phyloP scores from a whole-genome alignment of 2,888 invertebrate genomes.

The Tenodera sinensis region DNA sequence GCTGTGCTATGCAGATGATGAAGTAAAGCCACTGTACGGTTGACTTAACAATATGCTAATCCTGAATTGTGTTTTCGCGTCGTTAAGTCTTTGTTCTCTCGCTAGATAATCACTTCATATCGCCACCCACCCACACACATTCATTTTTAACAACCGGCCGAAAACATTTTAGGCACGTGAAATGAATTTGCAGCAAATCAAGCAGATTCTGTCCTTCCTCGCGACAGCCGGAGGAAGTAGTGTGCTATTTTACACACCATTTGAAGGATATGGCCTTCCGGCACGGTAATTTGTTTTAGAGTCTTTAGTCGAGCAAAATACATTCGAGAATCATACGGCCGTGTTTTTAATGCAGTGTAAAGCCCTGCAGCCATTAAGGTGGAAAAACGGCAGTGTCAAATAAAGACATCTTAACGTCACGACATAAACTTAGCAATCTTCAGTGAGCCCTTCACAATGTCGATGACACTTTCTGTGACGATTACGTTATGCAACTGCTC shows the following conservation, averaged over 20 bases:
- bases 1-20: conserved; percentile 17
- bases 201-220: not conserved
- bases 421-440: not conserved
- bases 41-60: conserved; percentile 27
- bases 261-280: not conserved
- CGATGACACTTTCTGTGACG: not conserved
- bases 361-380: not conserved
- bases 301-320: not conserved
- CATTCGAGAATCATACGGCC: not conserved
- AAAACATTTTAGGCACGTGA: not conserved
- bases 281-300: not conserved
- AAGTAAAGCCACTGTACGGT: not conserved
- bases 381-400: not conserved
- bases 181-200: not conserved
- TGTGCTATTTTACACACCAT: not conserved
- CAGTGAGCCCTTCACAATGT: not conserved
- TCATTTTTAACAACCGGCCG: not conserved
- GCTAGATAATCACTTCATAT: not conserved
- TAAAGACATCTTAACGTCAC: not conserved
- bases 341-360: not conserved
- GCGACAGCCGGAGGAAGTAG: not conserved
- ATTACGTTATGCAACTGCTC: not conserved
- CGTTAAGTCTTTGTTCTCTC: conserved; percentile 16
- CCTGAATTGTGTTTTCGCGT: conserved; percentile 21
- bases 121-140: not conserved